Evolutionary conservation across 2,888 invertebrate genomes (phyloP).

Genomic region (Linnaemya vulpina): DNA sequence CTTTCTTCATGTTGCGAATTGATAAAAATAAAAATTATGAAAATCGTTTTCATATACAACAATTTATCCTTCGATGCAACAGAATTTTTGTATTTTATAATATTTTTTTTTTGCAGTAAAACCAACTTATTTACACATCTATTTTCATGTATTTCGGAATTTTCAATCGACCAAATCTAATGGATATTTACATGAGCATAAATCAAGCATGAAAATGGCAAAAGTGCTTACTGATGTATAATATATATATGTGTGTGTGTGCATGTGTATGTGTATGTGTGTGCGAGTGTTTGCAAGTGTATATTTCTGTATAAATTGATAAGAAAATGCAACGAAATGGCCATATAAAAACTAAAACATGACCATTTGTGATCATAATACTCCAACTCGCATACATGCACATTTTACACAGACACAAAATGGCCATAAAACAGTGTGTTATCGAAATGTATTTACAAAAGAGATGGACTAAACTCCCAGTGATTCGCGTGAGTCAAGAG

Average conservation of each 20-base stretch:
- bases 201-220: slow-evolving; percentile 55
- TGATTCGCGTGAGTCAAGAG: too few relatives aligned
- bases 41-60: too few relatives aligned
- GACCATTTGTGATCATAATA: slow-evolving; percentile 27
- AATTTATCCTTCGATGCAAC: too few relatives aligned
- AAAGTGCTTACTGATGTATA: slow-evolving; percentile 43
- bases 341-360: slow-evolving; percentile 41
- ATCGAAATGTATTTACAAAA: too few relatives aligned
- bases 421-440: too few relatives aligned
- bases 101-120: too few relatives aligned
- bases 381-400: neutral
- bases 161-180: slow-evolving; percentile 47
- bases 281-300: neutral
- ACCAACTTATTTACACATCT: too few relatives aligned
- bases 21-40: too few relatives aligned
- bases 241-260: neutral
- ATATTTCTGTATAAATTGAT: slow-evolving; percentile 26
- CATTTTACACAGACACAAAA: too few relatives aligned
- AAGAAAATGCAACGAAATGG: slow-evolving; percentile 47
- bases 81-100: too few relatives aligned
- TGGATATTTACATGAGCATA: slow-evolving; percentile 50
- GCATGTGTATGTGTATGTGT: neutral
- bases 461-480: too few relatives aligned
- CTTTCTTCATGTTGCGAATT: too few relatives aligned
- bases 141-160: neutral